Conservation (phyloP, 2,797 vertebrate species). For the Balearica regulorum region DNA sequence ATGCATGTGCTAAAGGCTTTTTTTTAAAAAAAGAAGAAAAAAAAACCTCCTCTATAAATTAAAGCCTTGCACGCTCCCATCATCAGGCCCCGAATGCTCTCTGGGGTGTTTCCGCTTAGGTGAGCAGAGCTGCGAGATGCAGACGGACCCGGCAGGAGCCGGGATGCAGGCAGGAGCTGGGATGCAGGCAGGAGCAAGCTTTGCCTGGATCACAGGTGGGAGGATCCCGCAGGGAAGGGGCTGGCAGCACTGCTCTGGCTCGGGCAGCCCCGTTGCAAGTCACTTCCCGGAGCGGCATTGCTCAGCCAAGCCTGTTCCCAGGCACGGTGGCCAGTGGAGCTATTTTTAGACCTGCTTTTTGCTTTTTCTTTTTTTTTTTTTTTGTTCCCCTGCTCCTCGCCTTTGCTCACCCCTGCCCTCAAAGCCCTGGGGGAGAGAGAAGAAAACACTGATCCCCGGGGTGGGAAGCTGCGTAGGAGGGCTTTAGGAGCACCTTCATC, state of each 20-base stretch:
- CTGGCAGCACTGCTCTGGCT: not conserved
- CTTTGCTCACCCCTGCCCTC: not conserved
- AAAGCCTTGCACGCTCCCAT: conserved; percentile 5
- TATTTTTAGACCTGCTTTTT: conserved; percentile 37
- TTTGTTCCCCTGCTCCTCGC: not conserved
- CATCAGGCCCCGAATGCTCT: not conserved
- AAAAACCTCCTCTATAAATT: conserved; percentile 68
- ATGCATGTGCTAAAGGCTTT: conserved; percentile 49
- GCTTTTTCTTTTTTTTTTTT: not conserved
- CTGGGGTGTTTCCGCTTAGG: not conserved
- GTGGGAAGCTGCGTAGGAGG: not conserved
- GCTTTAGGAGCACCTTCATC: not conserved
- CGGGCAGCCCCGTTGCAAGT: not conserved
- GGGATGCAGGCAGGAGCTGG: not conserved
- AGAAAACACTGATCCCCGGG: not conserved
- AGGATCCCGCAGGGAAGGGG: not conserved
- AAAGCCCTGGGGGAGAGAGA: not conserved
- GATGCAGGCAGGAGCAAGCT: not conserved
- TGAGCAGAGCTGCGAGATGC: not conserved
- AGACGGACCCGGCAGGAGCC: not conserved
- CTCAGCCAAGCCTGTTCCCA: not conserved
- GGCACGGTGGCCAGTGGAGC: not conserved
- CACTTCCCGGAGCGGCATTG: not conserved
- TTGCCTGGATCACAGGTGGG: rapidly evolving
- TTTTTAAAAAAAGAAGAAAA: not conserved